Evolutionary conservation across 2,113 vertebrate species (phyloP).

Genomic region (Apodemus speciosus): DNA sequence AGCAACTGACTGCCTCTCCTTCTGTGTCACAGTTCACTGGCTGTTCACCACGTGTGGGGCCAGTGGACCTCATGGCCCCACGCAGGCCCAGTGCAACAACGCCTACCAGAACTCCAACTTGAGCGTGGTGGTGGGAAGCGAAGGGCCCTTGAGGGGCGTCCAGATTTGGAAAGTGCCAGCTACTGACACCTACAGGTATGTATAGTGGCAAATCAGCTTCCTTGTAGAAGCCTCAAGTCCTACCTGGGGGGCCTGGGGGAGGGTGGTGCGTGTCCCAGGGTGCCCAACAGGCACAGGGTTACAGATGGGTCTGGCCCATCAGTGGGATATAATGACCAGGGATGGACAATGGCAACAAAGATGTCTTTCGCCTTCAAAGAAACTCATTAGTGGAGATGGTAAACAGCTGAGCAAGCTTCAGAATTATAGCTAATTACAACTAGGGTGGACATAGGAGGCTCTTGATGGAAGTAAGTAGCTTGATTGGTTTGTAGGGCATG

Average conservation of each 20-base stretch:
- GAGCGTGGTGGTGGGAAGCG: conserved; percentile 91
- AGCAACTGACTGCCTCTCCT: conserved; percentile 54
- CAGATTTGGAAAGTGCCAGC: conserved; percentile 96
- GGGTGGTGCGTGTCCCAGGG: neutral
- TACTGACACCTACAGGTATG: conserved; percentile 94
- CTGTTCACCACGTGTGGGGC: conserved; percentile 95
- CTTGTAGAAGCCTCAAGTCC: neutral
- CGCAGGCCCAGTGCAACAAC: conserved; percentile 94
- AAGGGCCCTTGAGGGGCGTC: conserved; percentile 91
- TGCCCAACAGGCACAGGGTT: neutral
- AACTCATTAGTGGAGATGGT: neutral
- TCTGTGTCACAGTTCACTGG: conserved; percentile 89
- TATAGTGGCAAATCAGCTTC: neutral
- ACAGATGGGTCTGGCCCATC: neutral
- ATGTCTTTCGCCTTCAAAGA: neutral
- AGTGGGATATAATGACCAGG: neutral
- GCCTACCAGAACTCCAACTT: conserved; percentile 94
- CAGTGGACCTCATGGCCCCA: conserved; percentile 93
- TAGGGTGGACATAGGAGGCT: neutral
- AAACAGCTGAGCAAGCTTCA: neutral
- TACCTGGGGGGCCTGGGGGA: neutral
- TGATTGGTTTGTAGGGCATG: neutral
- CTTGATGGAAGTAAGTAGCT: neutral
- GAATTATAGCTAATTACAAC: neutral
- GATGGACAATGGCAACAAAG: neutral